Base-by-base conservation (phyloP, 1,140 invertebrate species). In the Aphaenogaster floridana region DNA sequence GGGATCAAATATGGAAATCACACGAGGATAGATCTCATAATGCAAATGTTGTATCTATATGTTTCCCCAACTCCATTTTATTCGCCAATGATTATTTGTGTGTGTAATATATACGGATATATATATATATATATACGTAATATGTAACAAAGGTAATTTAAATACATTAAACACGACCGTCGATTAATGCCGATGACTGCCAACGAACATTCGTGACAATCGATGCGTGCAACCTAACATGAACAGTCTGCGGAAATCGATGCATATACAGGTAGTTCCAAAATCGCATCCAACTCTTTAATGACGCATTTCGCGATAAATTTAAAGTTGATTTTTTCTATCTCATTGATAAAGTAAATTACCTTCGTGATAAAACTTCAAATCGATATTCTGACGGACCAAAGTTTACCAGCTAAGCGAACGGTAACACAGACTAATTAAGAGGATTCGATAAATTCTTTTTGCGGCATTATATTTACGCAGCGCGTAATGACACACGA, bases 71-170 rank as follows among this genome's bases (percentile, higher is more conserved):
- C 21, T 50, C 28, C 6, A 15, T 34, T 42, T 54, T 28, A 45
- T 6, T n/a, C 39, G 21, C 21, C 48, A 52, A 45, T 80, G 48
- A 80, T 71, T 71, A 81, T 69, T 80, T 17, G 21, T 21, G 15
- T 17, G n/a, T n/a, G 21, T 61, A 57, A 79, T 48, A 42, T 39
- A 42, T 36, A 54, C 5, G 11, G 2, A 48, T 69, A 69, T 11
- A 6, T 48, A 48, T 69, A 48, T 69, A 69, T 11, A 6, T 48
- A 69, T 11, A 6, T 48, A 48, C 28, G 28, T 36, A 42, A 81
- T 39, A 42, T 11, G 34, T 54, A 42, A 81, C 28, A 6, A n/a
- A n/a, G 21, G 8, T 71, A 81, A 81, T 81, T 81, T 71, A 71
- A 81, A 81, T 71, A 36, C 50, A 71, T 61, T 59, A 57, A 81